Evolutionary conservation across 2,113 vertebrate genomes (phyloP).

Genomic region (Podarcis cretensis): DNA sequence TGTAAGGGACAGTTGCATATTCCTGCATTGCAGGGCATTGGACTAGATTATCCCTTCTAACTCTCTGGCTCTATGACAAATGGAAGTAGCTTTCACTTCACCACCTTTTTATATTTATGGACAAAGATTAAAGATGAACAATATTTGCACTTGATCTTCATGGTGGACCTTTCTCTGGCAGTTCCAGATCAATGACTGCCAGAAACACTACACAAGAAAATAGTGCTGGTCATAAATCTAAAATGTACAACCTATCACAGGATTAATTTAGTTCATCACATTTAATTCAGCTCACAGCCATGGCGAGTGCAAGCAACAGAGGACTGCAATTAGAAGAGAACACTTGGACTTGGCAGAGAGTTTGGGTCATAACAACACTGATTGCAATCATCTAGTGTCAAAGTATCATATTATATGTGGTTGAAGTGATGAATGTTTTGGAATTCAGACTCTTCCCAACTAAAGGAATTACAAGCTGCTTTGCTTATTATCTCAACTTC

Average conservation of each 20-base stretch:
- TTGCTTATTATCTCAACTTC: too few relatives aligned
- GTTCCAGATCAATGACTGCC: not conserved
- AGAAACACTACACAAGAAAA: not conserved
- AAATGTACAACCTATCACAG: not conserved
- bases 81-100: not conserved
- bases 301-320: not conserved
- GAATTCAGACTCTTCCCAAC: not conserved
- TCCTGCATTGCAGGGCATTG: too few relatives aligned
- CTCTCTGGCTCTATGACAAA: too few relatives aligned
- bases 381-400: not conserved
- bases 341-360: not conserved
- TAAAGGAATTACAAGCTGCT: not conserved
- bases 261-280: not conserved
- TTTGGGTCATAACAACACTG: not conserved
- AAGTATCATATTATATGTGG: not conserved
- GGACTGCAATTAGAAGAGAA: not conserved
- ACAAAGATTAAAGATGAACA: not conserved
- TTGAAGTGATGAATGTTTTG: not conserved
- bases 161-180: not conserved
- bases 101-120: not conserved
- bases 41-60: too few relatives aligned
- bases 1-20: too few relatives aligned
- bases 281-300: not conserved
- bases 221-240: not conserved
- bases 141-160: not conserved